Base-by-base conservation (phyloP, 2,113 vertebrate genomes). In the Pelobates fuscus region DNA sequence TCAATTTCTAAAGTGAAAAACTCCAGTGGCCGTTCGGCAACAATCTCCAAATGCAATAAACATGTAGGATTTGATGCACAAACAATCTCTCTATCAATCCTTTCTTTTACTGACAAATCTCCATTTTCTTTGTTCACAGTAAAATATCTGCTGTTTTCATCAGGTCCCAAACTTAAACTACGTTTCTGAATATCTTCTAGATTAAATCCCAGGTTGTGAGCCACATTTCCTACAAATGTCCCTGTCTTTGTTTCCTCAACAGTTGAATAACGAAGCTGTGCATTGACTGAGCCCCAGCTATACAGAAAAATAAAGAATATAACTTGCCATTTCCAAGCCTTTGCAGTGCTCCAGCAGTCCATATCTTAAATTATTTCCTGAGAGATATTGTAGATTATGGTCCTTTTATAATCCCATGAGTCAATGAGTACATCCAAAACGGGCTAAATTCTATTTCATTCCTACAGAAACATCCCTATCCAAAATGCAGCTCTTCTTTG, bases 1-100 rank as follows among this genome's bases (percentile, higher is more conserved):
- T 94, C 90, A 26, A 95, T 86, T 76, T 92, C 92, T 23, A 94
- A 77, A 8, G 86, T 89, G 62, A 88, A 90, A 32, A 93, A 87
- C 77, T 90, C 89, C 83, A 93, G 78, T 24, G 91, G 91, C 61
- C 88, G 89, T 82, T 93, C 90, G 8, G 86, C 61, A 55, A 91
- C 86, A 80, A 91, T 86, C 86, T 92, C 90, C 73, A 92, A 82
- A 1, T 88, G 88, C 78, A 92, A 80, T 79, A 91, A 52, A 44
- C 91, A 93, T 73, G 80, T 83, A 43, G 77, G 80, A 80, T 86
- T 87, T 12, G 87, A 81, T 82, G 87, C 90, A 15, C 92, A 93
- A 69, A 93, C 82, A 20, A 82, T 84, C 76, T 93, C 92, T 60
- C 92, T 87, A 80, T 93, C 92, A 77, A 93, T 89, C 83, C 86